Evolutionary conservation across 2,888 invertebrate genomes (phyloP), one percentile per base, ranked within the genome.

Genomic region (Synanthedon tipuliformis): DNA sequence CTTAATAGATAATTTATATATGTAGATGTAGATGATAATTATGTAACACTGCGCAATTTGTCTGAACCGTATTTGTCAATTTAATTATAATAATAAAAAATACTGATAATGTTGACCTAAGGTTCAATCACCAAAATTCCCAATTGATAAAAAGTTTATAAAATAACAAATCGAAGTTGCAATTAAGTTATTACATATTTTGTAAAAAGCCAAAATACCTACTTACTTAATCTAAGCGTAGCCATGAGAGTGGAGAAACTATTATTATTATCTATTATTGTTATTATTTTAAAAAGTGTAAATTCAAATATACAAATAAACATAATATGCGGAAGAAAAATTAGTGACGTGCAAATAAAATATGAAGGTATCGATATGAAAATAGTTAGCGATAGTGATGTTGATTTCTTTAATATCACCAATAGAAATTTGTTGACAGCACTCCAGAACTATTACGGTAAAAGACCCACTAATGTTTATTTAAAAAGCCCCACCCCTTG

Each of bases 401-500:
- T 74, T 0, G 57, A 64, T n/a, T 50, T 63, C n/a, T 84, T 81
- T 50, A 66, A 65, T 12, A 62, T 84, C 1, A 58, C 57, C 11
- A 59, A 64, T 1, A 50, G 57, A 0, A 67, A 63, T 27, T 59
- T 84, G 40, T 63, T 64, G 41, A 57, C 63, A 51, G 78, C 78
- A 0, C 57, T 81, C 0, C 63, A 63, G 41, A 62, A 55, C 7
- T 69, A 73, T 51, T 78, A 71, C 18, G 75, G 75, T 1, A 62
- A 51, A 11, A 64, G 59, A 54, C 78, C 84, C 0, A 71, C 56
- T 2, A 62, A 65, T 4, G 65, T 73, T 0, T 84, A 68, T 51
- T 55, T 80, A 7, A 71, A 66, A 62, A 78, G 78, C 51, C 84
- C 83, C 0, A 84, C 84, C 0, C 83, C 81, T 0, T 83, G 84